A percentile compares a stretch with the other conserved stretches of the same genome.
These are phyloP conservation scores for Chymomyza costata DNA, from an alignment of 1,140 invertebrate genomes.

Conservation along the genomic window DNA sequence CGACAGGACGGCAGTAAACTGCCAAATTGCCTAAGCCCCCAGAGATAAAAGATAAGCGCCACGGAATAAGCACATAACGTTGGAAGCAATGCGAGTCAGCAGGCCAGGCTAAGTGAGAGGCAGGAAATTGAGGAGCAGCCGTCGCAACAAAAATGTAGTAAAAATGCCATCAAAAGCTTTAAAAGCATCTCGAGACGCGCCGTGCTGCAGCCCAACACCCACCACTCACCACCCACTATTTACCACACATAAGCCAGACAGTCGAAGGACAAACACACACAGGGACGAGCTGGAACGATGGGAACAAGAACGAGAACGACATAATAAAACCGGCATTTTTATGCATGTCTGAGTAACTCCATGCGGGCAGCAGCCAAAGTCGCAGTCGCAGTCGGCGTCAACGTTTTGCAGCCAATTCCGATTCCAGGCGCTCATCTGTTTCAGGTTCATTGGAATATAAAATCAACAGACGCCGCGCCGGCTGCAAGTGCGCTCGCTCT, in stretches of 20 bases:
- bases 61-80: no score
- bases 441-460: constrained; percentile 61
- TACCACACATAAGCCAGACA: constrained; percentile 40
- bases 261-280: constrained; percentile 32
- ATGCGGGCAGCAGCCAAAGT: constrained; percentile 50
- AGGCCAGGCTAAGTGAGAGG: not conserved
- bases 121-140: no score
- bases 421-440: constrained; percentile 47
- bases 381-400: constrained; percentile 1
- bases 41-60: constrained; percentile 12
- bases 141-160: no score
- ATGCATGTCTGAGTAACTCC: constrained; percentile 72
- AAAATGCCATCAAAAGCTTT: constrained; percentile 3
- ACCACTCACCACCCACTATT: no score
- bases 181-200: constrained; percentile 21
- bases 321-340: constrained; percentile 73
- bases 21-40: constrained; percentile 34
- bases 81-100: no score
- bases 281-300: constrained; percentile 30
- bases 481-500: constrained; percentile 32
- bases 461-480: constrained; percentile 30
- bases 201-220: constrained; percentile 27
- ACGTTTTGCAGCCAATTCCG: not conserved
- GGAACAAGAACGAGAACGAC: no score
- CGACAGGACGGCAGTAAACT: no score